Evolutionary conservation across 2,888 invertebrate species (phyloP).

Genomic region (Arctia plantaginis): DNA sequence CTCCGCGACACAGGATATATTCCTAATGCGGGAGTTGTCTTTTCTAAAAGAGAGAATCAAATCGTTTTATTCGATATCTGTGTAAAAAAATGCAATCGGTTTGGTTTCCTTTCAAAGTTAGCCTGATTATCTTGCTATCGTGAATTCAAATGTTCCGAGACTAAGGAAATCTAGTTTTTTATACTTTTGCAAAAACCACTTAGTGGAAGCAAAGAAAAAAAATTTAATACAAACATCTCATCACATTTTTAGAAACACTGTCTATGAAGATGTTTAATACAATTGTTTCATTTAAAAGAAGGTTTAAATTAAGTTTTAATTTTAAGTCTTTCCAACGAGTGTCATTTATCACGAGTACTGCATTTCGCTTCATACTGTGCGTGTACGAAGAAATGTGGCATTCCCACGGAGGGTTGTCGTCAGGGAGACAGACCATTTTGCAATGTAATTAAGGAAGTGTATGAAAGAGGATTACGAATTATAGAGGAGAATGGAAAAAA

Average conservation of each 20-base stretch:
- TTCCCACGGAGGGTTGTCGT: too few relatives aligned
- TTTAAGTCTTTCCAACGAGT: constrained; percentile 5
- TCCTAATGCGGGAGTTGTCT: too few relatives aligned
- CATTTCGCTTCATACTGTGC: too few relatives aligned
- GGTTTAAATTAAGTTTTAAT: not conserved
- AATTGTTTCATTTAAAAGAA: too few relatives aligned
- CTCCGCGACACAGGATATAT: too few relatives aligned
- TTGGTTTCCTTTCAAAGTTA: constrained; percentile 28
- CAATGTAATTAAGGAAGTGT: too few relatives aligned
- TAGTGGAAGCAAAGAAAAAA: not conserved
- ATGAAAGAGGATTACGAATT: too few relatives aligned
- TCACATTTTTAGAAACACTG: not conserved
- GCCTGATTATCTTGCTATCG: constrained; percentile 24
- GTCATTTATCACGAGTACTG: too few relatives aligned
- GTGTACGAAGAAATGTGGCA: too few relatives aligned
- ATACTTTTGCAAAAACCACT: not conserved
- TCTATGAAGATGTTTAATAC: not conserved
- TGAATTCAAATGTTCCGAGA: constrained; percentile 27
- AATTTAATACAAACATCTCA: not conserved
- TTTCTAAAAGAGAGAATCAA: too few relatives aligned
- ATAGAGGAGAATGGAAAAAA: too few relatives aligned
- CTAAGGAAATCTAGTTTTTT: constrained; percentile 4
- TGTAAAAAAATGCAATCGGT: constrained; percentile 31
- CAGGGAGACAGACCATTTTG: too few relatives aligned
- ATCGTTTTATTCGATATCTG: constrained; percentile 19